These are phyloP conservation scores for Rutpela maculata DNA, from an alignment of 2,888 invertebrate species.

Conservation along the genomic window DNA sequence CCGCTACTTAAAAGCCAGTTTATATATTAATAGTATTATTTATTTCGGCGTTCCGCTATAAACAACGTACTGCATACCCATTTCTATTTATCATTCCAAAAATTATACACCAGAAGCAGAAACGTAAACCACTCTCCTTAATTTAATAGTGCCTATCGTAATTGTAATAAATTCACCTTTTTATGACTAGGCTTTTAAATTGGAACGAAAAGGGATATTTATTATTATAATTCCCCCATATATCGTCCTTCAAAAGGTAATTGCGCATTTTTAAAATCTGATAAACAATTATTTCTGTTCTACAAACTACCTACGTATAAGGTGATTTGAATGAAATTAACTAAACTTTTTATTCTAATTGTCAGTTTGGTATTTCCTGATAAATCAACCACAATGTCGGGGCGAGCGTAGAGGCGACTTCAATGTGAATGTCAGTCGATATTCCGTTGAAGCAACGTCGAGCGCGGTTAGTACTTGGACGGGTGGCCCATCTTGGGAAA, in stretches of 20 bases:
- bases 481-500: no score
- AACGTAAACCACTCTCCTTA: constrained; percentile 47
- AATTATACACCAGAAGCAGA: constrained; percentile 44
- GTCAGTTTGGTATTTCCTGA: no score
- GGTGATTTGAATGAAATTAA: no score
- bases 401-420: no score
- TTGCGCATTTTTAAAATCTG: no score
- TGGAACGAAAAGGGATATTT: neutral
- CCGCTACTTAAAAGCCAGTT: constrained; percentile 69
- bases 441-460: no score
- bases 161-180: constrained; percentile 16
- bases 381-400: no score
- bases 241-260: neutral
- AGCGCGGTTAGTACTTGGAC: no score
- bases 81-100: constrained; percentile 53
- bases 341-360: no score
- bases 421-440: no score
- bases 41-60: constrained; percentile 58
- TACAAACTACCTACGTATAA: no score
- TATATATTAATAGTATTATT: constrained; percentile 69
- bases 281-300: no score
- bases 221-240: neutral
- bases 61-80: constrained; percentile 43
- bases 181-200: neutral
- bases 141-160: constrained; percentile 36